Evolutionary conservation across 2,113 vertebrate genomes (phyloP).

Genomic region (Crotalus tigris): DNA sequence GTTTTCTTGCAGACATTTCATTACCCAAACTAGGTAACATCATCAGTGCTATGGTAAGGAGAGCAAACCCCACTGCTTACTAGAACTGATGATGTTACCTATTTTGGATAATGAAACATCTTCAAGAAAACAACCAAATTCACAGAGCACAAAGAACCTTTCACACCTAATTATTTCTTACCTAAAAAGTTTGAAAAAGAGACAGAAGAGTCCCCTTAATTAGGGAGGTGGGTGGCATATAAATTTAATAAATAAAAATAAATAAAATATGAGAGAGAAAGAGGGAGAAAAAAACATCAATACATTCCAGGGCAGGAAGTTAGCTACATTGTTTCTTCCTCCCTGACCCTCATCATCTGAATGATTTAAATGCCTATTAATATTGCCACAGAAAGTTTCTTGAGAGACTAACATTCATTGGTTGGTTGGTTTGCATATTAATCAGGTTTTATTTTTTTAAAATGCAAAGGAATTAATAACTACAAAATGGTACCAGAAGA

Average conservation of each 20-base stretch:
- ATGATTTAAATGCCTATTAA: not conserved
- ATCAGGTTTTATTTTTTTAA: not conserved
- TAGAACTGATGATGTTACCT: not conserved
- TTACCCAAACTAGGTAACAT: not conserved
- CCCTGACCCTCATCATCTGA: not conserved
- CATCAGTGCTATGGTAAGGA: not conserved
- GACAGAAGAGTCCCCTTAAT: not conserved
- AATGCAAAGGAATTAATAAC: not conserved
- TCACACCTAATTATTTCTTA: not conserved
- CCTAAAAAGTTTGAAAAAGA: not conserved
- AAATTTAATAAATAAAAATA: not conserved
- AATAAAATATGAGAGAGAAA: constrained; percentile 9
- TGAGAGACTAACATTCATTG: not conserved
- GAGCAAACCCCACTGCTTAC: not conserved
- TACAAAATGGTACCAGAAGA: not conserved
- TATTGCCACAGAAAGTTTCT: not conserved
- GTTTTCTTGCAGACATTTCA: not conserved
- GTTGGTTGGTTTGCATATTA: not conserved
- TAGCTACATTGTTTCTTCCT: not conserved
- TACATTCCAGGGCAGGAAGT: constrained; percentile 7
- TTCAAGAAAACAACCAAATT: not conserved
- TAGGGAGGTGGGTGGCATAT: not conserved
- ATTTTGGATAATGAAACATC: not conserved
- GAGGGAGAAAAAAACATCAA: constrained; percentile 35
- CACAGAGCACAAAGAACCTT: not conserved